Evolutionary conservation across 1,140 invertebrate genomes (phyloP).

Genomic region (Chionoecetes opilio): DNA sequence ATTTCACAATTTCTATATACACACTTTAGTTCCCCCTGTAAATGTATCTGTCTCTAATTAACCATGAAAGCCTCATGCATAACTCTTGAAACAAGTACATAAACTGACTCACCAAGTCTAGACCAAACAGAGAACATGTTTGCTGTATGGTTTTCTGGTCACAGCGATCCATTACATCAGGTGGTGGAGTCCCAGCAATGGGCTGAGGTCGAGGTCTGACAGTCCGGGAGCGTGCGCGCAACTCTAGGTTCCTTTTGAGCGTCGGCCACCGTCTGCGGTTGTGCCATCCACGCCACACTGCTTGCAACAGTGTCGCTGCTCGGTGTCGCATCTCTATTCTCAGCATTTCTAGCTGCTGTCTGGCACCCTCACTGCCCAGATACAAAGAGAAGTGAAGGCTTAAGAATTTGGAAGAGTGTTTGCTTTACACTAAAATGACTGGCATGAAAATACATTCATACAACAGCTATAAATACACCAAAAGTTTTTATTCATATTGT

Average conservation of each 20-base stretch:
- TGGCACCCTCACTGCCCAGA: conserved; percentile 91
- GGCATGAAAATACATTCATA: background rate
- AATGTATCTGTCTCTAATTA: no score
- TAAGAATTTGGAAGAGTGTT: background rate
- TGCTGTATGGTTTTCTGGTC: conserved; percentile 94
- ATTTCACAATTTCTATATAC: no score
- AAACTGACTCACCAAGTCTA: conserved; percentile 89
- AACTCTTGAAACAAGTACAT: background rate
- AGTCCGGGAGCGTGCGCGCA: conserved; percentile 72
- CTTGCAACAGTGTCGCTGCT: conserved; percentile 90
- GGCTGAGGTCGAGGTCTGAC: conserved; percentile 88
- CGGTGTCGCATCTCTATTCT: conserved; percentile 90
- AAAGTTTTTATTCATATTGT: no score
- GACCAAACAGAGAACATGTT: conserved; percentile 94
- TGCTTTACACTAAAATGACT: background rate
- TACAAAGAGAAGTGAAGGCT: background rate
- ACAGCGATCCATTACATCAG: conserved; percentile 87
- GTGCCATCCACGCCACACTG: conserved; percentile 92
- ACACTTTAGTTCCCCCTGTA: no score
- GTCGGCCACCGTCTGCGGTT: conserved; percentile 89
- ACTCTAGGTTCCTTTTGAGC: conserved; percentile 84
- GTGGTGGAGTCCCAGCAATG: conserved; percentile 88
- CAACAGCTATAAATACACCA: no score
- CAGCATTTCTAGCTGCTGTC: conserved; percentile 93
- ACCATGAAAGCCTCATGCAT: background rate